Evolutionary conservation across 2,113 vertebrate genomes (phyloP).

Genomic region (Struthio camelus): DNA sequence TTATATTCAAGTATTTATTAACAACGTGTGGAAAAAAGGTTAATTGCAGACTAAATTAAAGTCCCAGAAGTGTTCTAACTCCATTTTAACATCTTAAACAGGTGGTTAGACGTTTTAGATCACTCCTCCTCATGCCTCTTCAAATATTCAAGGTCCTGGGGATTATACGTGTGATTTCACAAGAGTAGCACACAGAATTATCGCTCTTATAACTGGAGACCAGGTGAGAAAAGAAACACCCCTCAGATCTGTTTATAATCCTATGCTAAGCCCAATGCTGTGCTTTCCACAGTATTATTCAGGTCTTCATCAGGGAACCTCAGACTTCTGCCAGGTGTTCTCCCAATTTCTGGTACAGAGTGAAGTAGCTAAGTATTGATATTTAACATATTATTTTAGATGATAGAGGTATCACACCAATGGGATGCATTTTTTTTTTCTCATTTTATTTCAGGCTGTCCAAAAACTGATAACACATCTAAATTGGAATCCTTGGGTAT

Average conservation of each 20-base stretch:
- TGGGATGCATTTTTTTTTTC: not conserved
- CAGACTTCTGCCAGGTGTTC: not conserved
- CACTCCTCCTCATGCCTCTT: not conserved
- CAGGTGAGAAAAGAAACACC: not conserved
- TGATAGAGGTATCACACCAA: not conserved
- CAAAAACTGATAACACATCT: not conserved
- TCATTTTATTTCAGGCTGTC: not conserved
- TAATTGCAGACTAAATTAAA: slow-evolving; percentile 26
- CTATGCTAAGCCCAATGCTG: not conserved
- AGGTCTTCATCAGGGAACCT: not conserved
- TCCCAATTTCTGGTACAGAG: not conserved
- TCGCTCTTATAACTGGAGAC: not conserved
- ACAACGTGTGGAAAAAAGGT: slow-evolving; percentile 36
- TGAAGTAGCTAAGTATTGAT: not conserved
- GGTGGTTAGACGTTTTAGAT: not conserved
- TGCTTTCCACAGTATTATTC: not conserved
- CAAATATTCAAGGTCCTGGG: not conserved
- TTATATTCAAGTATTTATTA: slow-evolving; percentile 20
- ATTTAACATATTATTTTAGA: not conserved
- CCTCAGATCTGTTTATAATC: not conserved
- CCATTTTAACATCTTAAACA: slow-evolving; percentile 30
- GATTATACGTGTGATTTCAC: not conserved
- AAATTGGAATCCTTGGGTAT: not conserved
- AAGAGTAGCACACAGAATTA: not conserved
- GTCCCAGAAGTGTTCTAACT: not conserved